These are phyloP conservation scores for Danio tinwini DNA, from an alignment of 2,797 vertebrate species.

Conservation along the genomic window DNA sequence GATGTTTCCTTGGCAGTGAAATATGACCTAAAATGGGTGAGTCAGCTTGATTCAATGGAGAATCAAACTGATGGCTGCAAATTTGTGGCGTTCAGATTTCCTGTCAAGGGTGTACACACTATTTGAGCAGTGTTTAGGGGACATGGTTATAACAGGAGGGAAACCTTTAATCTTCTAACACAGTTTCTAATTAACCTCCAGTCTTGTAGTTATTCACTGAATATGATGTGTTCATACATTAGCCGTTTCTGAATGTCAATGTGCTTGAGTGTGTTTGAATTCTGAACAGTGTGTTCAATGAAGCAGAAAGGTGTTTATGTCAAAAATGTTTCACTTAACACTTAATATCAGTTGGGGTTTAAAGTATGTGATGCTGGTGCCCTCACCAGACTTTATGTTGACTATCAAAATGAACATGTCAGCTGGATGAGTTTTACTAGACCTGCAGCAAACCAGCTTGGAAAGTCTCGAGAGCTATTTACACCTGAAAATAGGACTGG, in stretches of 20 bases:
- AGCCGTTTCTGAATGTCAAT: background rate
- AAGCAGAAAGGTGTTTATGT: background rate
- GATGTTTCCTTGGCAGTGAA: conserved; percentile 43
- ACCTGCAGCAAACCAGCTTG: background rate
- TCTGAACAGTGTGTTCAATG: background rate
- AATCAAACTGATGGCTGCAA: conserved; percentile 31
- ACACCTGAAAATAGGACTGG: too few relatives aligned
- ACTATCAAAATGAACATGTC: background rate
- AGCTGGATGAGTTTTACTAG: background rate
- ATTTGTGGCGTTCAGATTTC: conserved; percentile 22
- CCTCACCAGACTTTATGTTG: background rate
- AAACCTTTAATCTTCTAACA: background rate
- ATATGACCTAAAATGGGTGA: conserved; percentile 39
- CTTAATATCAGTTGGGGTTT: background rate
- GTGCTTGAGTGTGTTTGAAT: background rate
- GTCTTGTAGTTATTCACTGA: conserved; percentile 10
- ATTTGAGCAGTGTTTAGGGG: background rate
- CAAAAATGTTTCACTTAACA: background rate
- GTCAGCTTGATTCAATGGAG: background rate
- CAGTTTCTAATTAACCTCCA: background rate
- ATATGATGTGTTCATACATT: background rate
- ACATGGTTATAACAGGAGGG: background rate
- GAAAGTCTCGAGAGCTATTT: background rate
- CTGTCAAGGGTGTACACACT: conserved; percentile 11
- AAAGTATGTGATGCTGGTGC: background rate